Evolutionary conservation across 2,888 invertebrate species (phyloP).

Genomic region (Cheilosia scutellata): DNA sequence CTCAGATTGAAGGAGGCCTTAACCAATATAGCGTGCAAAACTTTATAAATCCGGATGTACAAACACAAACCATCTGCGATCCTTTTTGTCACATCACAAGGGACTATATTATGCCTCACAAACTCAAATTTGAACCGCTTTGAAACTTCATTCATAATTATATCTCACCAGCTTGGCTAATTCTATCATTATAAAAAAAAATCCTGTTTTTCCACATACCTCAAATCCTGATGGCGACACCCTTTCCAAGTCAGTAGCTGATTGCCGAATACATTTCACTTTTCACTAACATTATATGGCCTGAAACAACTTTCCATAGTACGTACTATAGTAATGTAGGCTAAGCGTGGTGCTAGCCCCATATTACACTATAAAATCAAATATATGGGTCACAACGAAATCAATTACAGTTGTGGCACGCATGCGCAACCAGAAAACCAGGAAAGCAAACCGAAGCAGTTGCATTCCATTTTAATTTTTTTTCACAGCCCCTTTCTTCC

Average conservation of each 20-base stretch:
- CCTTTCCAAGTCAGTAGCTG: not conserved
- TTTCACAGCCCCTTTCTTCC: slow-evolving; percentile 3
- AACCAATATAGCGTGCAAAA: too few relatives aligned
- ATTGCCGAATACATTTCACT: slow-evolving; percentile 15
- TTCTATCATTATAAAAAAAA: not conserved
- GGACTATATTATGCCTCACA: not conserved
- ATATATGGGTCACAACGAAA: slow-evolving; percentile 58
- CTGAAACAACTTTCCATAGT: slow-evolving; percentile 27
- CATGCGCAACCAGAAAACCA: slow-evolving; percentile 39
- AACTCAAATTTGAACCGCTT: not conserved
- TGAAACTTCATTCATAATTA: slow-evolving; percentile 6
- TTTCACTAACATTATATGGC: slow-evolving; percentile 24
- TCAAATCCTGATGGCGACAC: slow-evolving; percentile 23
- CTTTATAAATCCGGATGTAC: not conserved
- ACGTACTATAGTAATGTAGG: slow-evolving; percentile 23
- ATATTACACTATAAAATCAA: slow-evolving; percentile 11
- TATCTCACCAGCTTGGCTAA: not conserved
- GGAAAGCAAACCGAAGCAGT: slow-evolving; percentile 44
- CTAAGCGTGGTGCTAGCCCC: slow-evolving; percentile 32
- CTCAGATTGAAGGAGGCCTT: too few relatives aligned
- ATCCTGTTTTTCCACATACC: slow-evolving; percentile 8
- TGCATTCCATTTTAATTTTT: slow-evolving; percentile 50
- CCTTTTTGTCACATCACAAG: not conserved
- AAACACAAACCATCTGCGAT: not conserved
- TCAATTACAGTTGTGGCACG: slow-evolving; percentile 37